These are phyloP conservation scores for Caenorhabditis macrosperma DNA, from an alignment of 2,888 invertebrate species.

Conservation along the genomic window DNA sequence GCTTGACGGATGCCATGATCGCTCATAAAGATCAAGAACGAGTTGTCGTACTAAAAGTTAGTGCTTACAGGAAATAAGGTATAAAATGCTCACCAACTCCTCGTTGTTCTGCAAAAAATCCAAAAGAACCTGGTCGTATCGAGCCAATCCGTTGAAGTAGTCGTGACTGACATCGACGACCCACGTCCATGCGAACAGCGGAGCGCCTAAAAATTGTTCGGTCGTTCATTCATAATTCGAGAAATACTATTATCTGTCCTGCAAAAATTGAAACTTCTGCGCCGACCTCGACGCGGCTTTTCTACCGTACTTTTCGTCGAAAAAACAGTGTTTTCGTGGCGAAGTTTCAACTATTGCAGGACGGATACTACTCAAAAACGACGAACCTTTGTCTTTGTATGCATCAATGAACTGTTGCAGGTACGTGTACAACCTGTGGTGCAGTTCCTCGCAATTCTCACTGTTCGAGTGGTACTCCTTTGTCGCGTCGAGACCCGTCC, in stretches of 20 bases:
- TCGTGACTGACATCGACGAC: slow-evolving; percentile 57
- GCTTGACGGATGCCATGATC: slow-evolving; percentile 63
- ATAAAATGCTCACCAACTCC: slow-evolving; percentile 15
- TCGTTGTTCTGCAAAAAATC: slow-evolving; percentile 58
- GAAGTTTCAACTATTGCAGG: too few species aligned
- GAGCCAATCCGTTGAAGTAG: slow-evolving; percentile 47
- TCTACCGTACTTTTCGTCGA: too few species aligned
- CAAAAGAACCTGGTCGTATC: slow-evolving; percentile 51
- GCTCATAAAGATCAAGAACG: slow-evolving; percentile 63
- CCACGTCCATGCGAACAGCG: slow-evolving; percentile 67
- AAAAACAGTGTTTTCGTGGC: too few species aligned
- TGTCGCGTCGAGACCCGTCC: neutral
- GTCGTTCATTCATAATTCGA: too few species aligned
- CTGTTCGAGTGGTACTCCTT: slow-evolving; percentile 2
- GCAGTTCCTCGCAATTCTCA: slow-evolving; percentile 36
- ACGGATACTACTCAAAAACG: too few species aligned
- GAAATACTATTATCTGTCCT: too few species aligned
- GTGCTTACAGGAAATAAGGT: neutral
- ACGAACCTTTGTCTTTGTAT: too few species aligned
- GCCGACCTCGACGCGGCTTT: too few species aligned
- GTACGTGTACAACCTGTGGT: slow-evolving; percentile 52
- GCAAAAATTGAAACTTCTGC: too few species aligned
- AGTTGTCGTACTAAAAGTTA: slow-evolving; percentile 51
- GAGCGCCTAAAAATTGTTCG: slow-evolving; percentile 38
- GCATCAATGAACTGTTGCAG: slow-evolving; percentile 52